Percentiles rank a stretch among this genome's conserved stretches.
Conservation (phyloP, 1,140 invertebrate species). For the Lepidurus arcticus region DNA sequence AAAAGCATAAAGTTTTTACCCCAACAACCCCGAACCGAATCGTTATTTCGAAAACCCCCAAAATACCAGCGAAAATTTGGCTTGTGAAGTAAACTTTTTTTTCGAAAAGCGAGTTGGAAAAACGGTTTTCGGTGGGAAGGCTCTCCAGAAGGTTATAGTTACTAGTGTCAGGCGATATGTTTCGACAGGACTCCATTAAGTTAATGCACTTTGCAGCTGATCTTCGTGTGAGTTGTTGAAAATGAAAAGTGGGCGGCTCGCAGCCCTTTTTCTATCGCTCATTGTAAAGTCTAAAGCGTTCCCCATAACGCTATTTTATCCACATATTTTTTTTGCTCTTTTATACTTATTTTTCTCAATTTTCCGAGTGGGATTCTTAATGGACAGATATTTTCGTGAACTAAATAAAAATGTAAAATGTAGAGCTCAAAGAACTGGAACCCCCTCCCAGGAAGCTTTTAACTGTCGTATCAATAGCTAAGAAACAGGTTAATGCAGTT, state of each 20-base stretch:
- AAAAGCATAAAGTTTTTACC: not conserved
- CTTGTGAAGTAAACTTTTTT: not conserved
- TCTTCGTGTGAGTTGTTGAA: constrained; percentile 1
- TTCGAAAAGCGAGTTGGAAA: not conserved
- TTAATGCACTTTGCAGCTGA: constrained; percentile 21
- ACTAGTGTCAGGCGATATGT: constrained; percentile 11
- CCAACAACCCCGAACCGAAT: not conserved
- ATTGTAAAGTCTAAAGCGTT: too few species aligned
- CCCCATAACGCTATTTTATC: too few species aligned
- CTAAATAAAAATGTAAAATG: not conserved
- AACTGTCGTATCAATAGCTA: constrained; percentile 15
- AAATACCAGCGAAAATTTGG: too few species aligned
- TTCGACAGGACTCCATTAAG: constrained; percentile 17
- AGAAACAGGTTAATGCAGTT: constrained; percentile 2
- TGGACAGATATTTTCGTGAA: not conserved
- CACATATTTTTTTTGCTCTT: too few species aligned
- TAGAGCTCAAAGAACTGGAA: not conserved
- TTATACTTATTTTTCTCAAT: too few species aligned
- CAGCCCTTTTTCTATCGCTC: too few species aligned
- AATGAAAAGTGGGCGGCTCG: too few species aligned
- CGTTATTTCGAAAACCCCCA: too few species aligned
- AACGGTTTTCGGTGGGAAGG: not conserved
- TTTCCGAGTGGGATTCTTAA: not conserved
- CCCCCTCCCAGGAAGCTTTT: not conserved
- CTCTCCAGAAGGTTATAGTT: not conserved